A percentile compares a stretch with the other conserved stretches of the same genome.
These are phyloP conservation scores for Rotaria macrura DNA, from an alignment of 2,888 invertebrate genomes.

Conservation along the genomic window DNA sequence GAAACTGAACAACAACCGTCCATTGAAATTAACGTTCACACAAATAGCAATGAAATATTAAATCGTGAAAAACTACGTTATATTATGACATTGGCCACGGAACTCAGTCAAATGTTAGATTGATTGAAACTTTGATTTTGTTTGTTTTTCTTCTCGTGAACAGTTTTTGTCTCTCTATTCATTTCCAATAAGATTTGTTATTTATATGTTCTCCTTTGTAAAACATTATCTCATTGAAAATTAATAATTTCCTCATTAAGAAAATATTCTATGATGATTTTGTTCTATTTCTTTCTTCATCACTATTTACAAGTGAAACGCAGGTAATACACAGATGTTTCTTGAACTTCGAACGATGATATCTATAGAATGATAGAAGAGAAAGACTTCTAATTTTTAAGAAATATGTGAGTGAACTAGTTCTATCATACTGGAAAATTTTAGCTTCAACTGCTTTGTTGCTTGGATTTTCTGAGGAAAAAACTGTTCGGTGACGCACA, in stretches of 20 bases:
- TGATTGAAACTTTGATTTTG: neutral
- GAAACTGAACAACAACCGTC: neutral
- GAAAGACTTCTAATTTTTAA: too few relatives aligned
- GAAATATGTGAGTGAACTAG: too few relatives aligned
- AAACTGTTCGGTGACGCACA: too few relatives aligned
- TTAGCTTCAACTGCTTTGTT: too few relatives aligned
- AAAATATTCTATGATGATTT: neutral
- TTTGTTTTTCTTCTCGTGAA: neutral
- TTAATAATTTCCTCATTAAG: neutral
- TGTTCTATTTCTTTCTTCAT: too few relatives aligned
- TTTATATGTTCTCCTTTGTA: neutral
- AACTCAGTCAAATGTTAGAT: slow-evolving; percentile 6
- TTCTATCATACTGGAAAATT: too few relatives aligned
- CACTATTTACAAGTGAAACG: too few relatives aligned
- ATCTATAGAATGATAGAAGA: too few relatives aligned
- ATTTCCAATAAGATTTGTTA: too few relatives aligned
- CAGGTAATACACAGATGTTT: too few relatives aligned
- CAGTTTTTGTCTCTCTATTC: neutral
- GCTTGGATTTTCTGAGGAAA: too few relatives aligned
- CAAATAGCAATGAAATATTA: neutral
- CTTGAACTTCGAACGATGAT: too few relatives aligned
- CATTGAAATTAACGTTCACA: neutral
- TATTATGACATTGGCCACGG: neutral
- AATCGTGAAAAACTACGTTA: neutral
- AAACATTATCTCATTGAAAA: neutral